Evolutionary conservation across 2,797 vertebrate species (phyloP).

Genomic region (Macrochelys suwanniensis): DNA sequence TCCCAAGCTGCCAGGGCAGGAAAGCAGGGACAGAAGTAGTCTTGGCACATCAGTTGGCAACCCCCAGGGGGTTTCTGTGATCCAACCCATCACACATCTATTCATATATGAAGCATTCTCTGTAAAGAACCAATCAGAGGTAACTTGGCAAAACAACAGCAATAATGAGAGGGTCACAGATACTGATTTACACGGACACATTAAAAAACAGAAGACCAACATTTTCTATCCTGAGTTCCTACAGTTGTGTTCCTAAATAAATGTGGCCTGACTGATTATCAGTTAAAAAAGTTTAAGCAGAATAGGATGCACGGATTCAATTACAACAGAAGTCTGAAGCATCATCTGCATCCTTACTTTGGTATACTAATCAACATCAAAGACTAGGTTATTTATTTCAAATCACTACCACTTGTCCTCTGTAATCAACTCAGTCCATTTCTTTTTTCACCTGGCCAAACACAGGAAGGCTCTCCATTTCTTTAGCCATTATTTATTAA

Average conservation of each 20-base stretch:
- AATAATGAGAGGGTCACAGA: background rate
- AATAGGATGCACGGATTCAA: slow-evolving; percentile 48
- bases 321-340: slow-evolving; percentile 46
- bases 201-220: background rate
- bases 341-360: slow-evolving; percentile 41
- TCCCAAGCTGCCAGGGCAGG: too few species aligned
- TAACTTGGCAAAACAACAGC: background rate
- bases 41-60: too few species aligned
- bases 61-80: too few species aligned
- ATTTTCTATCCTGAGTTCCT: background rate
- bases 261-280: slow-evolving; percentile 24
- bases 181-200: background rate
- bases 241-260: slow-evolving; percentile 7
- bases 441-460: slow-evolving; percentile 55
- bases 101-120: background rate
- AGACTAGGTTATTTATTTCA: slow-evolving; percentile 39
- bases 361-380: slow-evolving; percentile 59
- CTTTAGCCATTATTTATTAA: slow-evolving; percentile 36
- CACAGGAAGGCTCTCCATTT: slow-evolving; percentile 52
- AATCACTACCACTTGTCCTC: slow-evolving; percentile 49
- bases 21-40: too few species aligned
- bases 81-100: background rate
- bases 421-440: slow-evolving; percentile 36
- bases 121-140: background rate
- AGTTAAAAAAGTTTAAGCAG: slow-evolving; percentile 51